Percentiles rank a stretch among this genome's conserved stretches.
These are phyloP conservation scores for Cheirogaleus major DNA, from an alignment of 2,797 vertebrate species.

Conservation along the genomic window DNA sequence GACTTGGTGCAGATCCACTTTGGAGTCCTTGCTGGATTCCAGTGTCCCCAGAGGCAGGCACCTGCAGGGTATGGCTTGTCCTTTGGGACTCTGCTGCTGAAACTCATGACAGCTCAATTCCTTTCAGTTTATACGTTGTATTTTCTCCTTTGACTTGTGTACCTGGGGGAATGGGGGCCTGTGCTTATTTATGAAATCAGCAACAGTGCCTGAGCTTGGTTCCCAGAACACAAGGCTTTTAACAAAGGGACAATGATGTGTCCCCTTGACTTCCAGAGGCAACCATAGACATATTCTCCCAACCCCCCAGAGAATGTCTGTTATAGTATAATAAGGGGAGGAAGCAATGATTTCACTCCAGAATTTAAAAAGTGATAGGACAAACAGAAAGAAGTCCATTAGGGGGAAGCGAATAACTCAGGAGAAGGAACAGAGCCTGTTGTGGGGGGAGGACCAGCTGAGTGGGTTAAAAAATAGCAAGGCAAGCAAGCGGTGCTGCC, in stretches of 20 bases:
- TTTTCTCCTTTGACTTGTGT: conserved; percentile 4
- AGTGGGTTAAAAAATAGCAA: neutral
- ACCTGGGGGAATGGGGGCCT: fast-evolving
- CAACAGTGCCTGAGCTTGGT: neutral
- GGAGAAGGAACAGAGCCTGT: neutral
- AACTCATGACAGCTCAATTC: neutral
- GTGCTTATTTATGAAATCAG: neutral
- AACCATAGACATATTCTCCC: neutral
- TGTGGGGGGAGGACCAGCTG: neutral
- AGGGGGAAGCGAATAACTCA: neutral
- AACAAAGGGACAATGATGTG: neutral
- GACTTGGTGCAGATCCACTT: neutral
- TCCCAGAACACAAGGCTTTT: neutral
- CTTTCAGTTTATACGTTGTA: neutral
- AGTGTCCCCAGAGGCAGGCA: neutral
- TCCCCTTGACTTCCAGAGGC: neutral
- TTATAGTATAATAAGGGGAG: neutral
- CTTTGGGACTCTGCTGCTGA: neutral
- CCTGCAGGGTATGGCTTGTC: neutral
- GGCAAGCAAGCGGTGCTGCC: neutral
- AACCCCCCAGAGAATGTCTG: neutral
- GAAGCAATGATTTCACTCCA: neutral
- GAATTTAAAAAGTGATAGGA: neutral
- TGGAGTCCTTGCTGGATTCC: neutral
- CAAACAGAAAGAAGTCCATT: neutral